Evolutionary conservation across 92 coral and sea anemone genomes (phyloP).

Genomic region (Phenganax marumi): DNA sequence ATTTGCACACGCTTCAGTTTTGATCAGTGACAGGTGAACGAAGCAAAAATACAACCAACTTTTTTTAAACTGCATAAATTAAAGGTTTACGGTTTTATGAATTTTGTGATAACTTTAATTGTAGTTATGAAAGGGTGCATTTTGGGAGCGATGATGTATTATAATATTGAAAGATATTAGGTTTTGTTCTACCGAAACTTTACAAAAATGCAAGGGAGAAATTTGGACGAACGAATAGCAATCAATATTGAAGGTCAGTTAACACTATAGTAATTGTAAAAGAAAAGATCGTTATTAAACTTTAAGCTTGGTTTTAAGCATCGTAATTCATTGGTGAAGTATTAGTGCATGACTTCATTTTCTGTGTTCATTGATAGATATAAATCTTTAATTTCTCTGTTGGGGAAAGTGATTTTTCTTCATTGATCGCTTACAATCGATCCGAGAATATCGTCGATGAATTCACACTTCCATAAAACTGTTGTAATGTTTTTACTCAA

Average conservation of each 20-base stretch:
- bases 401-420: too few relatives aligned
- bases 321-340: too few relatives aligned
- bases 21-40: constrained; percentile 14
- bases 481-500: too few relatives aligned
- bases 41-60: neutral
- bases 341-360: too few relatives aligned
- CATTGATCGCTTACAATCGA: too few relatives aligned
- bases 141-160: neutral
- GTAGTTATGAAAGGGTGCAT: neutral
- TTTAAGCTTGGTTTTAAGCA: too few relatives aligned
- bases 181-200: neutral
- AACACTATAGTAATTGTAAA: neutral
- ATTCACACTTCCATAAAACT: too few relatives aligned
- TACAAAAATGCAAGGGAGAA: neutral
- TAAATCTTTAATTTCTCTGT: too few relatives aligned
- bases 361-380: too few relatives aligned
- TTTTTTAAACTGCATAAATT: neutral
- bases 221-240: neutral
- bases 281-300: too few relatives aligned
- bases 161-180: neutral
- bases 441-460: too few relatives aligned
- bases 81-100: neutral
- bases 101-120: neutral
- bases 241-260: constrained; percentile 1
- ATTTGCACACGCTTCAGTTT: neutral